Evolutionary conservation across 1,140 invertebrate genomes (phyloP), one percentile per base, ranked within the genome.

Genomic region (Anadara kagoshimensis): DNA sequence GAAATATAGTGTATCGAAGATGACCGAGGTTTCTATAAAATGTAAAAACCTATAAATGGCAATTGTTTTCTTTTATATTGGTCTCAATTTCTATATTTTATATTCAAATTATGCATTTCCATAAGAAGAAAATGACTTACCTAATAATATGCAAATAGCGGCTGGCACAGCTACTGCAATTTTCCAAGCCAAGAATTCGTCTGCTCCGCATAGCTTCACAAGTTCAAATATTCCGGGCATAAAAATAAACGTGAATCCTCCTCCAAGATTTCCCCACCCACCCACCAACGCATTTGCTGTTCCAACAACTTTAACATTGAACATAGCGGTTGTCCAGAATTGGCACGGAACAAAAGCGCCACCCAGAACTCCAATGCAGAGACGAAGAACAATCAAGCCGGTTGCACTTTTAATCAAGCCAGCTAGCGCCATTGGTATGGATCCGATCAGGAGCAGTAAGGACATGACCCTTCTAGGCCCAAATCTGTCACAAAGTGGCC

Each of bases 401-500:
- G 47, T 49, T 8, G 44, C 44, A 36, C 12, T n/a, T 43, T 47
- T 47, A 22, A 51, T 43, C 10, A 29, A 11, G 10, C 63, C 63
- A 16, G 63, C 16, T 14, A 65, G 24, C 16, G 63, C 63, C 47
- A 65, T 51, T 51, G 63, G 63, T 12, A 65, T 16, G 4, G 63
- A n/a, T 10, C 63, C 63, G 7, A 16, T 16, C 8, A 65, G 47
- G 44, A 65, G 5, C 0, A 65, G 44, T 5, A 4, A 11, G 14
- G 44, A 65, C 63, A 65, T 65, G 5, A 22, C 26, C 10, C 45
- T 20, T 26, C 63, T 47, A 22, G 63, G 63, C 11, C 63, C 63
- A 51, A 65, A 65, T 22, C 26, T 26, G 47, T 65, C 63, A 65
- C 63, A 65, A 14, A 65, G 11, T 24, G 63, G 63, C 7, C 63